Evolutionary conservation across 2,797 vertebrate genomes (phyloP).

Genomic region (Nyctalus aviator): DNA sequence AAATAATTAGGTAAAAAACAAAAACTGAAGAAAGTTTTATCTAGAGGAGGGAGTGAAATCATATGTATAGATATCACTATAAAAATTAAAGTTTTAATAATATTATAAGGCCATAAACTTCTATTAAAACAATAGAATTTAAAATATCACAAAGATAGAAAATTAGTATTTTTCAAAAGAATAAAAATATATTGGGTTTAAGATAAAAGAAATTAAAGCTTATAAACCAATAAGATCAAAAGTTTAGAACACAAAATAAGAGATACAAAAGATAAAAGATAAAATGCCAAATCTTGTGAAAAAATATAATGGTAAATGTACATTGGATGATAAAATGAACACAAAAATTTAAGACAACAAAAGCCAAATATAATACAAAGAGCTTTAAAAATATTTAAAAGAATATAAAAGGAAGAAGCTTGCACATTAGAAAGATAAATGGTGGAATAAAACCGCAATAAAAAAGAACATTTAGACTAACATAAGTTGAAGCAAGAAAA

Average conservation of each 20-base stretch:
- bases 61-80: background rate
- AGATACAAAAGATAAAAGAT: background rate
- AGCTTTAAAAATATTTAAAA: conserved; percentile 41
- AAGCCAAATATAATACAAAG: background rate
- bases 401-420: conserved; percentile 22
- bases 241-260: conserved; percentile 5
- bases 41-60: background rate
- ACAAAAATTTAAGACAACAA: conserved; percentile 11
- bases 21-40: background rate
- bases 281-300: conserved; percentile 9
- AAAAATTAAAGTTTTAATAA: conserved; percentile 10
- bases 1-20: background rate
- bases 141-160: background rate
- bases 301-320: conserved; percentile 25
- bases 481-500: conserved; percentile 39
- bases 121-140: conserved; percentile 37
- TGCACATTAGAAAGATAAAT: conserved; percentile 35
- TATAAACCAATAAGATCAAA: conserved; percentile 39
- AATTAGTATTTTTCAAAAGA: conserved; percentile 44
- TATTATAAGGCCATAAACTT: background rate
- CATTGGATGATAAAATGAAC: background rate
- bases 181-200: conserved; percentile 8
- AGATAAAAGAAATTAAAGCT: background rate
- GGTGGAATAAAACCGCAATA: background rate
- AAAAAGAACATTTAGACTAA: conserved; percentile 24